Base-by-base conservation (phyloP, 2,113 vertebrate genomes). In the Sphaerodactylus townsendi region DNA sequence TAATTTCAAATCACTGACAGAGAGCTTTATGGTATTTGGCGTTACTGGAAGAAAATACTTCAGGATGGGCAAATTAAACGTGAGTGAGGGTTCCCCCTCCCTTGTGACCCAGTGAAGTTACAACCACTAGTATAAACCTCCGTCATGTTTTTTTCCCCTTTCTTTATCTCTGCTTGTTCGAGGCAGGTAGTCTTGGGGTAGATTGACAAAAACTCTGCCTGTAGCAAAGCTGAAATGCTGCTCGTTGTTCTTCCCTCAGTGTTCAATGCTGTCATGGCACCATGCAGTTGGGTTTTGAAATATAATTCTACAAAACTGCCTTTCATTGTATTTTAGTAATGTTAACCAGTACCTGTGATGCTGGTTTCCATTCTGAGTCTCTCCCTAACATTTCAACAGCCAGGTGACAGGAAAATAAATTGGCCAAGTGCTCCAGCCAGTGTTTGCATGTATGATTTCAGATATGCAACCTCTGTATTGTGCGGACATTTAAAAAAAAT, bases 1-100 rank as follows among this genome's bases (percentile, higher is more conserved):
- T 95, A 94, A 97, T 96, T 96, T 96, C 94, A 95, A 94, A 93
- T 96, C 96, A 96, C 93, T 96, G 96, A 97, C 97, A 97, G 94
- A 96, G 95, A 95, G 93, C 94, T 95, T 96, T 96, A 96, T 94
- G 94, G 90, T 90, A 94, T 95, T 96, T 95, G 95, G 94, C 95
- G 92, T 93, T 91, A 92, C 91, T 90, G 92, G 93, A 94, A 91
- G 68, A 95, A 96, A 96, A 93, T 94, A 95, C 92, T 95, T 96
- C 90, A 91, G 95, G 94, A 96, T 95, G 95, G 96, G 93, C 92
- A 95, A 96, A 96, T 95, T 94, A 95, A 95, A 95, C 87, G 87
- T 91, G 94, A 96, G 93, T 92, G 91, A 93, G 90, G 93, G 19
- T 11, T 44, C 11, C 14, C 25, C 10, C 19, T 2, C 8, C 92